phyloP scores from a whole-genome alignment of 1,140 invertebrate species.

The Periplaneta americana region DNA sequence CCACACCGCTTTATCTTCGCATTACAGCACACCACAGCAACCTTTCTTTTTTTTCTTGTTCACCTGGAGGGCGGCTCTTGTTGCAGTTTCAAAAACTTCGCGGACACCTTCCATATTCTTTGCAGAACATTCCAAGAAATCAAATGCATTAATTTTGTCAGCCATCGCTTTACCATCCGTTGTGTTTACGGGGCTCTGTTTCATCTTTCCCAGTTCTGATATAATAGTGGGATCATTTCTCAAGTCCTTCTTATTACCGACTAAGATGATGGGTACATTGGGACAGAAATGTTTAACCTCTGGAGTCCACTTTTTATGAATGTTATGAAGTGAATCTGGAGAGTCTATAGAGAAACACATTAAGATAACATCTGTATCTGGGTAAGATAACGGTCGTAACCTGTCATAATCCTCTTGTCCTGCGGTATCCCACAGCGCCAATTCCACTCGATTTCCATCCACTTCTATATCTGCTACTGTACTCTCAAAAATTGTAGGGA shows the following conservation, averaged over 20 bases:
- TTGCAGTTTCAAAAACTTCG: slow-evolving; percentile 66
- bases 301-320: slow-evolving; percentile 50
- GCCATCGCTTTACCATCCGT: slow-evolving; percentile 62
- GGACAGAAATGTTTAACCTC: slow-evolving; percentile 58
- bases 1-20: neutral
- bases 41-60: slow-evolving; percentile 1
- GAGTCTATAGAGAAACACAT: slow-evolving; percentile 53
- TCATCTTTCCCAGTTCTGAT: slow-evolving; percentile 59
- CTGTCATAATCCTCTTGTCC: neutral
- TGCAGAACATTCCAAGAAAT: slow-evolving; percentile 66
- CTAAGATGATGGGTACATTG: slow-evolving; percentile 55
- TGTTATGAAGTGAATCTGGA: slow-evolving; percentile 49
- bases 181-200: slow-evolving; percentile 60
- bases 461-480: slow-evolving; percentile 65
- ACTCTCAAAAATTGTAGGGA: slow-evolving; percentile 65
- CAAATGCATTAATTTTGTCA: slow-evolving; percentile 63
- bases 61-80: slow-evolving; percentile 55
- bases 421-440: slow-evolving; percentile 56
- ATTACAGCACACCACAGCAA: neutral
- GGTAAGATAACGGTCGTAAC: slow-evolving; percentile 46
- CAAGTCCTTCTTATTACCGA: slow-evolving; percentile 57
- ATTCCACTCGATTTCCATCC: slow-evolving; percentile 55
- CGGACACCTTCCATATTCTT: slow-evolving; percentile 66
- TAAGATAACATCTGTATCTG: slow-evolving; percentile 55
- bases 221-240: slow-evolving; percentile 55